These are phyloP conservation scores for Mirza zaza DNA, from an alignment of 2,113 vertebrate species.

Conservation along the genomic window DNA sequence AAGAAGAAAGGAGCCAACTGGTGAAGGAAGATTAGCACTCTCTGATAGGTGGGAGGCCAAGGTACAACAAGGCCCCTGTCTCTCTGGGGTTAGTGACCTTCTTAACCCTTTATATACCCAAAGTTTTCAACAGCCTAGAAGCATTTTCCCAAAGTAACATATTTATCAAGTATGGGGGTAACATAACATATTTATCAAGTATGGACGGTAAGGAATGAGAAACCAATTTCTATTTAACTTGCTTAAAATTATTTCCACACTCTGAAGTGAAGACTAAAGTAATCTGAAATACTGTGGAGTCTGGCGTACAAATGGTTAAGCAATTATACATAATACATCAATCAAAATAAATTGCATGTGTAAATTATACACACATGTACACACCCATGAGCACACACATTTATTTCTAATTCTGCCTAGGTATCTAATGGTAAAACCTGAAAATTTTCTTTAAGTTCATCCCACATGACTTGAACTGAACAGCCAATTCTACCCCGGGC, in stretches of 20 bases:
- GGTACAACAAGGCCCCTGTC: not conserved
- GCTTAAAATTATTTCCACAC: not conserved
- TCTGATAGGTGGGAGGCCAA: not conserved
- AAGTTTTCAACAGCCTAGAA: not conserved
- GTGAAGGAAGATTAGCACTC: not conserved
- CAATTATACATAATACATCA: not conserved
- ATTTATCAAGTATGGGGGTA: not conserved
- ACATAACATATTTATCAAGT: not conserved
- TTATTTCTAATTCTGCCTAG: not conserved
- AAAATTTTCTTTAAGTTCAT: not conserved
- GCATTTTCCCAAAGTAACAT: not conserved
- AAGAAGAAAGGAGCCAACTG: not conserved
- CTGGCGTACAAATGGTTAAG: not conserved
- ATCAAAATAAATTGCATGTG: not conserved
- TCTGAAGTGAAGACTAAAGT: not conserved
- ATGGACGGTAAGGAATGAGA: not conserved
- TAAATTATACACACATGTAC: not conserved
- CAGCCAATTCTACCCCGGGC: not conserved
- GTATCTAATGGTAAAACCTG: not conserved
- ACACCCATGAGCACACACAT: not conserved
- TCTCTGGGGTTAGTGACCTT: not conserved
- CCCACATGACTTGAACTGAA: not conserved
- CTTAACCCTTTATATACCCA: not conserved
- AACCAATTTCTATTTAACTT: not conserved
- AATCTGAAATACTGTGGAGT: not conserved